phyloP scores from a whole-genome alignment of 2,113 vertebrate genomes.

The Hemiprocne comata region DNA sequence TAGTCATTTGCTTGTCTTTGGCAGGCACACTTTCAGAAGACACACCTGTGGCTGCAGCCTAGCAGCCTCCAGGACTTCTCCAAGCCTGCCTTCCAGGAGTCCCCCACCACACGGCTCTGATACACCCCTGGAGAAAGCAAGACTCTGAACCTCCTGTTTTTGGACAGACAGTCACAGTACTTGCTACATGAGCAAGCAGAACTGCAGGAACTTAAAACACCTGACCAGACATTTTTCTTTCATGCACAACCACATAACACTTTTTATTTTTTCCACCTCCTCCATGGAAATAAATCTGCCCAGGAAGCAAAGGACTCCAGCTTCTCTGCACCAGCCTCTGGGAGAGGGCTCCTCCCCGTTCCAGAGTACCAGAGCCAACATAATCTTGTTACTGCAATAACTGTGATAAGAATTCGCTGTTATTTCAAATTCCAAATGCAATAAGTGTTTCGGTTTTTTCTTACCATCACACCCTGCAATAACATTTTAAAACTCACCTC shows the following conservation, averaged over 20 bases:
- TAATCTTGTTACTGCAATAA: background rate
- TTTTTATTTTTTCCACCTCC: background rate
- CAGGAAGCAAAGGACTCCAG: background rate
- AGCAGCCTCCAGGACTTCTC: background rate
- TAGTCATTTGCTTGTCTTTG: background rate
- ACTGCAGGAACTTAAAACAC: background rate
- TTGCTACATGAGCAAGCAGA: background rate
- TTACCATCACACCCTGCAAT: background rate
- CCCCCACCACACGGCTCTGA: background rate
- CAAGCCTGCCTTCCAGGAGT: background rate
- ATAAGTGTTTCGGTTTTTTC: background rate
- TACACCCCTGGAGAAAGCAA: background rate
- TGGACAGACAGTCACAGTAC: background rate
- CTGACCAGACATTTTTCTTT: background rate
- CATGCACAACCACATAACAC: background rate
- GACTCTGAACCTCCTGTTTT: fast-evolving
- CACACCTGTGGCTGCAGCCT: background rate
- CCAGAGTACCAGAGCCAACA: background rate
- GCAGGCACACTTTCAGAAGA: background rate
- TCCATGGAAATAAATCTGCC: background rate
- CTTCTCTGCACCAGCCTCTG: background rate
- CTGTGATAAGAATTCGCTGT: background rate
- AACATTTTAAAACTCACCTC: background rate
- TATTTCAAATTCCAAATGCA: background rate
- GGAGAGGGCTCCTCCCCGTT: background rate